Base-by-base conservation (phyloP, 2,888 invertebrate genomes). In the Calliphora vomitoria region DNA sequence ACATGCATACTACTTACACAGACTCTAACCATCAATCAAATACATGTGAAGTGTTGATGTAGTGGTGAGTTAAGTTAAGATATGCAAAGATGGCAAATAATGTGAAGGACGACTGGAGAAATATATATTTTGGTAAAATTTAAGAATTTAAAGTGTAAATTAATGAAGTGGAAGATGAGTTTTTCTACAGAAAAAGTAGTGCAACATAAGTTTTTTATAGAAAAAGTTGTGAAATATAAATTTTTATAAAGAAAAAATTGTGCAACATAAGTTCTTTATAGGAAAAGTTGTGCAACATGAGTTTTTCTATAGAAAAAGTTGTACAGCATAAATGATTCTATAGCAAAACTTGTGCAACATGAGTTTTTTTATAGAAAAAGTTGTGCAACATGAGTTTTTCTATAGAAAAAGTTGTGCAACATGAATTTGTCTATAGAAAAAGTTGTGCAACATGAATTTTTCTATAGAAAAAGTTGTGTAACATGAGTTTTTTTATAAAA, bases 21-120 rank as follows among this genome's bases (percentile, higher is more conserved):
- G 18, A 53, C 80, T 81, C 60, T 55, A 38, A 41, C 41, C 55
- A 75, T 81, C 80, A 80, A 75, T 85, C 80, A 85, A 35, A 69
- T 80, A 44, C 74, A 68, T 20, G 35, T 38, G 64, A 64, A 62
- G 80, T 75, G 60, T 47, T 85, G 80, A 69, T 75, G 25, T 69
- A 80, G 75, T 75, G 50, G 60, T 80, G n/a, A 75, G 15, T 13
- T 15, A 25, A 58, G 15, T 47, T 64, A 68, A 35, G n/a, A 47
- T 11, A 58, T 20, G 18, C 3, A 25, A 74, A 58, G 44, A 25
- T 68, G 55, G 0, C 38, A 60, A 25, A 11, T 68, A 50, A 11
- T 64, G 41, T 64, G 10, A 31, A 38, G 53, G 41, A 55, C 64
- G 25, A 25, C n/a, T 20, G 4, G 62, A 58, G 8, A 3, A 6